Evolutionary conservation across 2,113 vertebrate species (phyloP).

Genomic region (Protobothrops mucrosquamatus): DNA sequence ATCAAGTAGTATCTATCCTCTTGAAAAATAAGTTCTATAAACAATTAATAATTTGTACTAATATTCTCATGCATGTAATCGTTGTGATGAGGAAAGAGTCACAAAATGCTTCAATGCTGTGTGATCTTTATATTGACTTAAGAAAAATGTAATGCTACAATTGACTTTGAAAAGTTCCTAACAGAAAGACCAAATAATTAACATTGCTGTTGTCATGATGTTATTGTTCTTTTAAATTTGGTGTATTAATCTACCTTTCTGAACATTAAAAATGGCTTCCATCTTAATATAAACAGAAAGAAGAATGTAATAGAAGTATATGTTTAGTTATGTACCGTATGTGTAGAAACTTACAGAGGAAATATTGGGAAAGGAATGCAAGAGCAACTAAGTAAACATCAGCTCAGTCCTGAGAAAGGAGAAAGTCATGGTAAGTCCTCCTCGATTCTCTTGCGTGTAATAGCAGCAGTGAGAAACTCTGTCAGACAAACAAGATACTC

Average conservation of each 20-base stretch:
- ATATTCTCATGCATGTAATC: neutral
- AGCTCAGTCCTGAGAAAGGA: neutral
- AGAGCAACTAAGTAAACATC: neutral
- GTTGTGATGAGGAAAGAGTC: neutral
- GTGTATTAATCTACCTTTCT: neutral
- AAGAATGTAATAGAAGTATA: neutral
- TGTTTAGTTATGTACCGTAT: neutral
- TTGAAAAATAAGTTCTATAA: slow-evolving; percentile 38
- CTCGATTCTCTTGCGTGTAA: neutral
- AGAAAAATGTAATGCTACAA: neutral
- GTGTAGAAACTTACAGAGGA: neutral
- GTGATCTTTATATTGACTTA: neutral
- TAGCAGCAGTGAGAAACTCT: neutral
- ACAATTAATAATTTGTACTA: neutral
- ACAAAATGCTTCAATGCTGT: neutral
- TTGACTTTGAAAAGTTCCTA: neutral
- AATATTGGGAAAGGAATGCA: neutral
- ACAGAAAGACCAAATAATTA: neutral
- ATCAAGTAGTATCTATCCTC: slow-evolving; percentile 16
- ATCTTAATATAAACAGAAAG: neutral
- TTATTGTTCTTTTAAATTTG: neutral
- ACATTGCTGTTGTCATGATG: neutral
- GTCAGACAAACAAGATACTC: neutral
- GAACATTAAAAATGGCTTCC: neutral
- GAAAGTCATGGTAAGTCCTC: neutral